Conservation (phyloP, 2,113 vertebrate species). For the Megaleporinus macrocephalus region DNA sequence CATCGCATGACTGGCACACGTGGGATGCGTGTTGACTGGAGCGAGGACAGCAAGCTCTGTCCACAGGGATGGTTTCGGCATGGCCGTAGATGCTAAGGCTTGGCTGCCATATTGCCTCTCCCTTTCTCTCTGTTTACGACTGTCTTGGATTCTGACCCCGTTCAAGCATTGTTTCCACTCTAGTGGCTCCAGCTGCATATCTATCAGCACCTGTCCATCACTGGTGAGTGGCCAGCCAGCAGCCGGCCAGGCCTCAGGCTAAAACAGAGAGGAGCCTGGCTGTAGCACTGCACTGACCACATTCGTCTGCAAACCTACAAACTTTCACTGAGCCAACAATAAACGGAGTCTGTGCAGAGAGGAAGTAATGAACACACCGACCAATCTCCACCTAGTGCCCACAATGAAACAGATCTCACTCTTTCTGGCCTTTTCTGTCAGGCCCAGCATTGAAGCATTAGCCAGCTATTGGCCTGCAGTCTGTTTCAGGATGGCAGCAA, state of each 20-base stretch:
- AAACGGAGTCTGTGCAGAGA: constrained; percentile 11
- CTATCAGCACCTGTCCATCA: constrained; percentile 48
- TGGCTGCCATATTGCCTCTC: constrained; percentile 16
- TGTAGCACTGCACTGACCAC: not conserved
- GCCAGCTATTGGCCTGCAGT: constrained; percentile 8
- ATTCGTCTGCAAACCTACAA: constrained; percentile 1
- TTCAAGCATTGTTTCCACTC: constrained; percentile 8
- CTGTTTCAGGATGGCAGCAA: not conserved
- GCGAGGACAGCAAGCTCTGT: not conserved
- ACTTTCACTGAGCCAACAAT: constrained; percentile 13
- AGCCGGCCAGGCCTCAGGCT: constrained; percentile 40
- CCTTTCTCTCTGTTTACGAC: constrained; percentile 8
- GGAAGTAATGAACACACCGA: constrained; percentile 1
- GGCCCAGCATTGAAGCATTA: not conserved
- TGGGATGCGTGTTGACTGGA: constrained; percentile 26
- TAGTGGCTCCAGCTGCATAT: constrained; percentile 31
- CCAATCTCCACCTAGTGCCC: not conserved
- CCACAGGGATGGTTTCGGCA: not conserved
- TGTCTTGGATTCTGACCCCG: not conserved
- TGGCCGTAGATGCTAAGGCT: not conserved
- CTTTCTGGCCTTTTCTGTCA: constrained; percentile 32
- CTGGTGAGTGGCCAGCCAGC: constrained; percentile 5
- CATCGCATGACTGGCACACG: constrained; percentile 11
- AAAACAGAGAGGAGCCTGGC: constrained; percentile 27
- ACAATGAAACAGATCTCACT: constrained; percentile 28